Percentiles rank a stretch among this genome's conserved stretches.
Evolutionary conservation across 1,140 invertebrate species (phyloP).

Genomic region (Lepidurus packardi): DNA sequence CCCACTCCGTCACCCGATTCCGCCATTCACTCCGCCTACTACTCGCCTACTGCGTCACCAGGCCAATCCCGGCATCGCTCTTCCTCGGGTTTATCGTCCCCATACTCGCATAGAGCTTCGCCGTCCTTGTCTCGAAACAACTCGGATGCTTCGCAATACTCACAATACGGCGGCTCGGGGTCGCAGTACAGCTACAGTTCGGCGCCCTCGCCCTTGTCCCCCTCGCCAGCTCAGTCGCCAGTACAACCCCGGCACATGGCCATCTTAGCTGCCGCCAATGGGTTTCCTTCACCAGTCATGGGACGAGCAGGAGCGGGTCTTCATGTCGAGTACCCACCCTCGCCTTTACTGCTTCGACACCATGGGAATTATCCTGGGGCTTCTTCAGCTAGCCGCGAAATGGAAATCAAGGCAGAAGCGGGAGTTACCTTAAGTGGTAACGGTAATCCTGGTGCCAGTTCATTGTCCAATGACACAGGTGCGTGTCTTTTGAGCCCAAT

Average conservation of each 20-base stretch:
- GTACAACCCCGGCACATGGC: conserved; percentile 54
- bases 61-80: conserved; percentile 66
- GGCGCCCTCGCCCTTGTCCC: conserved; percentile 33
- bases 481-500: neutral
- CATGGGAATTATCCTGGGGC: conserved; percentile 25
- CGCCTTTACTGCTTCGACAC: conserved; percentile 32
- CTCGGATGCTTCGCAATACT: conserved; percentile 73
- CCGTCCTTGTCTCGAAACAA: conserved; percentile 80
- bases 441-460: neutral
- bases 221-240: conserved; percentile 74
- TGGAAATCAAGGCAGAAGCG: conserved; percentile 32
- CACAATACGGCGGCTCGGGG: conserved; percentile 49
- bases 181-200: conserved; percentile 58
- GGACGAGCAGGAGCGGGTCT: conserved; percentile 26
- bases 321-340: conserved; percentile 30
- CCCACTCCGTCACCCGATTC: conserved; percentile 38
- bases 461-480: neutral
- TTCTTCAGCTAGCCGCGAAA: conserved; percentile 25
- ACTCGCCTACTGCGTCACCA: conserved; percentile 75
- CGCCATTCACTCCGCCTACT: conserved; percentile 77
- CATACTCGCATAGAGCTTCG: conserved; percentile 48
- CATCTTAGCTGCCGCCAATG: conserved; percentile 36
- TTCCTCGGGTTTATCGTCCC: conserved; percentile 49
- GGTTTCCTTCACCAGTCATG: conserved; percentile 40
- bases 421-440: neutral